Evolutionary conservation across 2,888 invertebrate species (phyloP).

Genomic region (Drosophila longiperda): DNA sequence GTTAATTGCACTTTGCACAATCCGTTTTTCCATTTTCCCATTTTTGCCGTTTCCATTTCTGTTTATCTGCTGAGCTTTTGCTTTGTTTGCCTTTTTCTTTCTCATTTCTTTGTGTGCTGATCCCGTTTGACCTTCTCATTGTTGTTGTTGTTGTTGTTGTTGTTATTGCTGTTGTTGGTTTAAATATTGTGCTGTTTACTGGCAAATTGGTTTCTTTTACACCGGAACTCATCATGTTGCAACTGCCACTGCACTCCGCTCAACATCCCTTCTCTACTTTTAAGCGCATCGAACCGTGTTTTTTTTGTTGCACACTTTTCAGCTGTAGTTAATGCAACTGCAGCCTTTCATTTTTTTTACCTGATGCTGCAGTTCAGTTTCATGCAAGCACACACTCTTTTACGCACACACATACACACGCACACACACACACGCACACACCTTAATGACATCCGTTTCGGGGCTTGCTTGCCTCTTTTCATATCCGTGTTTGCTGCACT

Average conservation of each 20-base stretch:
- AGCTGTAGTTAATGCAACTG: conserved; percentile 20
- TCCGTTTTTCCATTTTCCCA: neutral
- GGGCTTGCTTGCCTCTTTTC: conserved; percentile 39
- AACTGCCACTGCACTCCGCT: neutral
- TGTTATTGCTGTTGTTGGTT: conserved; percentile 38
- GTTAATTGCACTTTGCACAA: conserved; percentile 54
- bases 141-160: conserved; percentile 13
- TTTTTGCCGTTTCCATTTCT: conserved; percentile 1
- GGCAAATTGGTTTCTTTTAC: conserved; percentile 77
- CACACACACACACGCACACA: conserved; percentile 20
- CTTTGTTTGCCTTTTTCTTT: conserved; percentile 2
- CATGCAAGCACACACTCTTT: conserved; percentile 42
- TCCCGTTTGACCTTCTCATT: conserved; percentile 50
- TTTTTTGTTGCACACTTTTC: conserved; percentile 55
- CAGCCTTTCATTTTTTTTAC: conserved; percentile 10
- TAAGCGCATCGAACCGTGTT: conserved; percentile 61
- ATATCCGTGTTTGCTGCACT: conserved; percentile 42
- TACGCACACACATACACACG: conserved; percentile 10
- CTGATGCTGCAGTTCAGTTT: conserved; percentile 66
- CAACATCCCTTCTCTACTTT: neutral
- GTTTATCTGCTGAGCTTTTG: conserved; percentile 14
- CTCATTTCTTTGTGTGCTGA: conserved; percentile 16
- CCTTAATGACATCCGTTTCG: conserved; percentile 73
- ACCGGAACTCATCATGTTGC: conserved; percentile 52
- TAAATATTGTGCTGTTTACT: conserved; percentile 62